These are phyloP conservation scores for Hyphantria cunea DNA, from an alignment of 1,140 invertebrate genomes.

Conservation along the genomic window DNA sequence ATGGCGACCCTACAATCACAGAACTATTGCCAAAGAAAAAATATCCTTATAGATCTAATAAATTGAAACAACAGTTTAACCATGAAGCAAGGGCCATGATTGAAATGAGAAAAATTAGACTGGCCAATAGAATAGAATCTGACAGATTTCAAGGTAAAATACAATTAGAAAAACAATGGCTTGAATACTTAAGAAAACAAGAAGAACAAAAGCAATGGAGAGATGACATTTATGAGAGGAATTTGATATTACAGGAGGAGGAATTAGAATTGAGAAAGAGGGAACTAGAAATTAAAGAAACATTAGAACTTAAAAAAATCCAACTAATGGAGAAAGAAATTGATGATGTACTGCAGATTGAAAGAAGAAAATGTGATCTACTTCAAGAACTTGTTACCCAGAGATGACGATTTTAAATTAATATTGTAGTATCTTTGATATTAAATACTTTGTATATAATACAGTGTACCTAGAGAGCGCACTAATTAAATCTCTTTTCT, in stretches of 20 bases:
- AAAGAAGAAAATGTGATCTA: slow-evolving; percentile 32
- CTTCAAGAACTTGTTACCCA: too few species aligned
- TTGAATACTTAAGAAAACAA: slow-evolving; percentile 49
- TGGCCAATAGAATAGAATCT: slow-evolving; percentile 51
- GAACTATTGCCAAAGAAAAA: slow-evolving; percentile 42
- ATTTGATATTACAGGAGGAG: slow-evolving; percentile 44
- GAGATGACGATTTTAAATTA: too few species aligned
- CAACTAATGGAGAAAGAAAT: slow-evolving; percentile 45
- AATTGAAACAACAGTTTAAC: background rate
- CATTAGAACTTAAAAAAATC: slow-evolving; percentile 44
- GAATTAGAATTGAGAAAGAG: slow-evolving; percentile 45
- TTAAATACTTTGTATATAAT: too few species aligned
- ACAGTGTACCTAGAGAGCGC: too few species aligned
- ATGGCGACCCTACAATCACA: slow-evolving; percentile 37
- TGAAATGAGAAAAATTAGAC: slow-evolving; percentile 48
- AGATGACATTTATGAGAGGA: slow-evolving; percentile 43
- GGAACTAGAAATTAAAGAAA: slow-evolving; percentile 45
- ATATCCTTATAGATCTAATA: slow-evolving; percentile 24
- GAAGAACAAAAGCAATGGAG: slow-evolving; percentile 40
- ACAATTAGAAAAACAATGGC: slow-evolving; percentile 52
- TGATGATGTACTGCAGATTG: slow-evolving; percentile 40
- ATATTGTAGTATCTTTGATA: too few species aligned
- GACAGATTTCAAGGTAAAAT: slow-evolving; percentile 49
- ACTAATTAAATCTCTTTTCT: too few species aligned
- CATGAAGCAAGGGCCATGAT: slow-evolving; percentile 47